phyloP scores from a whole-genome alignment of 2,113 vertebrate species.

The Ctenodactylus gundi region DNA sequence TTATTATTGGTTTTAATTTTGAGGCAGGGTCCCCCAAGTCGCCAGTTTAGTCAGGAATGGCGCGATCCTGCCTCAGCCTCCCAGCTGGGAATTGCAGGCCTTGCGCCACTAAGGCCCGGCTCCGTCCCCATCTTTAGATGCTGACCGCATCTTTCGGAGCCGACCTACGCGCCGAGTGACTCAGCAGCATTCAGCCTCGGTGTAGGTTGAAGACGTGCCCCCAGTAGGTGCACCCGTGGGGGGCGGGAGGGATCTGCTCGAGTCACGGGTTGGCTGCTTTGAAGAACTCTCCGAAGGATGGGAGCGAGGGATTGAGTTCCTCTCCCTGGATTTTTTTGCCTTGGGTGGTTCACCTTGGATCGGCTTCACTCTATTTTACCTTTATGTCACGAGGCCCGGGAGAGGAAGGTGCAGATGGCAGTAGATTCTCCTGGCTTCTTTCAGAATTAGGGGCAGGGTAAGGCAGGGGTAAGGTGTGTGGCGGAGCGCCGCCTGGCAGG shows the following conservation, averaged over 20 bases:
- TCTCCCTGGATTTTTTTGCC: background rate
- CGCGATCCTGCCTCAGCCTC: too few relatives aligned
- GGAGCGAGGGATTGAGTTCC: background rate
- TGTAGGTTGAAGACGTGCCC: background rate
- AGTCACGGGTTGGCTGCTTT: background rate
- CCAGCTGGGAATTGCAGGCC: too few relatives aligned
- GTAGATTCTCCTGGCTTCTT: background rate
- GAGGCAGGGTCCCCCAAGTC: too few relatives aligned
- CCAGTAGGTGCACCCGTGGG: background rate
- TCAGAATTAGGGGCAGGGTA: background rate
- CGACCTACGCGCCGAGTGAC: conserved; percentile 44
- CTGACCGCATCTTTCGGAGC: background rate
- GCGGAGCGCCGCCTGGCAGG: background rate
- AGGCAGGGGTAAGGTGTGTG: too few relatives aligned
- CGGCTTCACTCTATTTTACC: background rate
- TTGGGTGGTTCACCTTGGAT: background rate
- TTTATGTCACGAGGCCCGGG: background rate
- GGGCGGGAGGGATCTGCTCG: background rate
- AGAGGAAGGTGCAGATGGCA: background rate
- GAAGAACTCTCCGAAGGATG: too few relatives aligned
- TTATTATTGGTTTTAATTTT: too few relatives aligned
- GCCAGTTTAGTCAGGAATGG: too few relatives aligned
- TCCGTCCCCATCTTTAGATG: too few relatives aligned
- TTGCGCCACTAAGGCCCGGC: too few relatives aligned
- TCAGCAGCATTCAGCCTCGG: conserved; percentile 45